These are phyloP conservation scores for Hemaris fuciformis DNA, from an alignment of 2,888 invertebrate genomes.

Conservation along the genomic window DNA sequence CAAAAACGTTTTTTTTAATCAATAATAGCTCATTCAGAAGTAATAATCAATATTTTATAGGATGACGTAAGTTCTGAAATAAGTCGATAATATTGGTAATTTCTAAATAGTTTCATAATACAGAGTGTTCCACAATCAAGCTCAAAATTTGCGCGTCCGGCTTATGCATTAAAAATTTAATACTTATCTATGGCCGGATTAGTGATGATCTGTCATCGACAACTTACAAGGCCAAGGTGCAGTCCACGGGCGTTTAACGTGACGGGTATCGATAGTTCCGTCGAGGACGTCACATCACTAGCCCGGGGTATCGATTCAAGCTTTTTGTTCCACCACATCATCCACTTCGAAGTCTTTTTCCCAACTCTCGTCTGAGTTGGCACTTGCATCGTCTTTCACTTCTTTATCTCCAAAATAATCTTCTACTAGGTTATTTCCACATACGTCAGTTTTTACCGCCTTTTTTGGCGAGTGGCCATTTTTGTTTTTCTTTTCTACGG, in stretches of 20 bases:
- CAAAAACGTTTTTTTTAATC: too few relatives aligned
- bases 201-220: conserved; percentile 2
- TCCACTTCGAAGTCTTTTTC: conserved; percentile 83
- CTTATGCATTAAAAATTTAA: conserved; percentile 10
- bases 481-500: conserved; percentile 43
- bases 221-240: background rate
- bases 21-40: too few relatives aligned
- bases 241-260: background rate
- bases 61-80: too few relatives aligned
- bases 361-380: conserved; percentile 82
- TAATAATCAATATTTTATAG: too few relatives aligned
- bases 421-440: conserved; percentile 75
- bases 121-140: background rate
- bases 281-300: background rate
- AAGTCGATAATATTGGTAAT: background rate
- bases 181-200: conserved; percentile 36
- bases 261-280: conserved; percentile 9
- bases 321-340: conserved; percentile 55
- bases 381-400: conserved; percentile 71
- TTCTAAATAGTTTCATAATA: background rate
- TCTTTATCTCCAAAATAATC: conserved; percentile 78
- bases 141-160: conserved; percentile 17
- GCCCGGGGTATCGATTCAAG: conserved; percentile 37
- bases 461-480: conserved; percentile 59
- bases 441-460: conserved; percentile 61